A percentile compares a stretch with the other conserved stretches of the same genome.
Evolutionary conservation across 2,113 vertebrate species (phyloP).

Genomic region (Crotophaga sulcirostris): DNA sequence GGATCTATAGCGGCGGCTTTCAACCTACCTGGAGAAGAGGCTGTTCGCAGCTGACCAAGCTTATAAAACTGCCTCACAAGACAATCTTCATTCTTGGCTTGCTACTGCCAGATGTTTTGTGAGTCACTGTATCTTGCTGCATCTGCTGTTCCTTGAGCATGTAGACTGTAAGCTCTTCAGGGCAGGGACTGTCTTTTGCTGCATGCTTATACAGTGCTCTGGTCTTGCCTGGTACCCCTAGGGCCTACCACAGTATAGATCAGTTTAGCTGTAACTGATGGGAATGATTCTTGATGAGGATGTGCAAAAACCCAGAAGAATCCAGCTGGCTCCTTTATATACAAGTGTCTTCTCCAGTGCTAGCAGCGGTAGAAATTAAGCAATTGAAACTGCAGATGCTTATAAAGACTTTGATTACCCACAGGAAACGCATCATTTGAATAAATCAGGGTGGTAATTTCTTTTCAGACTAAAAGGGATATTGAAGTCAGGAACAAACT

Average conservation of each 20-base stretch:
- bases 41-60: background rate
- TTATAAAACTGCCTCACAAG: accelerated
- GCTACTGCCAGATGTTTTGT: background rate
- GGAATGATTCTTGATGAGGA: constrained; percentile 16
- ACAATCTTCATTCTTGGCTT: background rate
- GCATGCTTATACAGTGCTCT: background rate
- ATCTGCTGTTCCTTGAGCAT: background rate
- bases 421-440: constrained; percentile 51
- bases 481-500: constrained; percentile 58
- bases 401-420: constrained; percentile 50
- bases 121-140: background rate
- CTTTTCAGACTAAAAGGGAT: constrained; percentile 34
- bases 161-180: background rate
- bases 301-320: background rate
- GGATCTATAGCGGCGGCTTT: background rate
- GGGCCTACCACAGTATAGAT: background rate
- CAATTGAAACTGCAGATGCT: constrained; percentile 28
- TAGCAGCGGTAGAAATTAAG: background rate
- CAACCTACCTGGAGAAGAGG: background rate
- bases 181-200: background rate
- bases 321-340: constrained; percentile 24
- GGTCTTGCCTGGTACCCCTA: background rate
- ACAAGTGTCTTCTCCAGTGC: background rate
- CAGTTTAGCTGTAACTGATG: background rate
- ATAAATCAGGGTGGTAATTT: constrained; percentile 42